These are phyloP conservation scores for Tetrao urogallus DNA, from an alignment of 2,113 vertebrate genomes.

Conservation along the genomic window DNA sequence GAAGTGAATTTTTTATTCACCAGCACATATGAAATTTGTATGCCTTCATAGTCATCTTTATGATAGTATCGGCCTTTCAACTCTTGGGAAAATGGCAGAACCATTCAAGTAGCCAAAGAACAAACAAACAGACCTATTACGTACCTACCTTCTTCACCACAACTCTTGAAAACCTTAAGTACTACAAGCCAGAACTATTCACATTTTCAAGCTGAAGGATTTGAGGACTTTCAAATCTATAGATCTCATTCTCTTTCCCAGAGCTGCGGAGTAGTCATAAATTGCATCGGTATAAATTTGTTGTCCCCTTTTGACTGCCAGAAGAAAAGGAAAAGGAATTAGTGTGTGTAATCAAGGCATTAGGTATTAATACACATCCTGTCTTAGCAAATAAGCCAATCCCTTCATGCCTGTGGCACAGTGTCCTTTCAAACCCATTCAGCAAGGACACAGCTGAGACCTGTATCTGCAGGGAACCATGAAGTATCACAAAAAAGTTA, in stretches of 20 bases:
- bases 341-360: background rate
- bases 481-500: background rate
- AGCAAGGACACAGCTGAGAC: background rate
- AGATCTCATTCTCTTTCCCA: background rate
- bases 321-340: background rate
- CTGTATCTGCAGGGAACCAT: background rate
- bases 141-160: slow-evolving; percentile 4
- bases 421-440: background rate
- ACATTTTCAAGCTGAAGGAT: background rate
- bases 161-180: background rate
- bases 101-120: slow-evolving; percentile 5
- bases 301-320: background rate
- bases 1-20: slow-evolving; percentile 41
- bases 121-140: background rate
- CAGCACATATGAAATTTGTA: slow-evolving; percentile 22
- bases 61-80: slow-evolving; percentile 43
- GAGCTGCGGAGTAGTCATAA: background rate
- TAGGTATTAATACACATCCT: background rate
- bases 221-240: background rate
- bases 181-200: rapidly evolving
- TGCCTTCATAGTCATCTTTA: slow-evolving; percentile 4
- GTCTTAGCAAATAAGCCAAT: background rate
- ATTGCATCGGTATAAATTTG: background rate
- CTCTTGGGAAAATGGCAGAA: slow-evolving; percentile 56
- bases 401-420: background rate